A percentile compares a stretch with the other conserved stretches of the same genome.
These are phyloP conservation scores for Chymomyza costata DNA, from an alignment of 1,140 invertebrate species.

Conservation along the genomic window DNA sequence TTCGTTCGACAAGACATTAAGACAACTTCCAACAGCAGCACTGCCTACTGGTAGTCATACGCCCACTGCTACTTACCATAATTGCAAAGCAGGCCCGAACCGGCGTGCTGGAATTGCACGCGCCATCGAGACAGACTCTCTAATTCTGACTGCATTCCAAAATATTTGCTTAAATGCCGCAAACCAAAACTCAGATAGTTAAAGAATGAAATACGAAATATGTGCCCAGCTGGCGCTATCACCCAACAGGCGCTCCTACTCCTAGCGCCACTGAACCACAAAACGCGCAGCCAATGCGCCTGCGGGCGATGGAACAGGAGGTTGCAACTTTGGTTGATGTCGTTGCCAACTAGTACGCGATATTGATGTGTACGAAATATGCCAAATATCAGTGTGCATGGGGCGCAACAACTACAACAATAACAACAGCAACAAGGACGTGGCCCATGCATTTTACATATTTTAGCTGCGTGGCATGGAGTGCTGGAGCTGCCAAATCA, in stretches of 20 bases:
- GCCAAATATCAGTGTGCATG: conserved; percentile 54
- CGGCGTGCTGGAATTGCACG: no score
- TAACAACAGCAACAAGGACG: conserved; percentile 24
- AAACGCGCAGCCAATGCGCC: conserved; percentile 65
- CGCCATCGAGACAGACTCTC: no score
- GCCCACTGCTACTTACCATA: no score
- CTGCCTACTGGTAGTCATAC: no score
- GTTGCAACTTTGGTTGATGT: conserved; percentile 6
- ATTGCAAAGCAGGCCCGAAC: no score
- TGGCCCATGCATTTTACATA: conserved; percentile 38
- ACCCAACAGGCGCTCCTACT: not conserved
- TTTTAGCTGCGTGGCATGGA: conserved; percentile 21
- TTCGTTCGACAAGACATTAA: no score
- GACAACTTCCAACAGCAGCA: no score
- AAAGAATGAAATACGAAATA: conserved; percentile 57
- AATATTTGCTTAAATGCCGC: conserved; percentile 72
- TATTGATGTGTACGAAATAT: conserved; percentile 68
- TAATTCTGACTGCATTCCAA: conserved; percentile 58
- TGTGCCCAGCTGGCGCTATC: conserved; percentile 13
- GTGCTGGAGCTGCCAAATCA: conserved; percentile 54
- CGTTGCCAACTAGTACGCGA: conserved; percentile 59
- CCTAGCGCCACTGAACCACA: conserved; percentile 44
- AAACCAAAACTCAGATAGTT: conserved; percentile 69
- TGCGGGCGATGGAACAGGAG: conserved; percentile 44
- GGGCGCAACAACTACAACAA: not conserved